phyloP scores from a whole-genome alignment of 2,888 invertebrate species.

The Aphelenchoides bicaudatus region DNA sequence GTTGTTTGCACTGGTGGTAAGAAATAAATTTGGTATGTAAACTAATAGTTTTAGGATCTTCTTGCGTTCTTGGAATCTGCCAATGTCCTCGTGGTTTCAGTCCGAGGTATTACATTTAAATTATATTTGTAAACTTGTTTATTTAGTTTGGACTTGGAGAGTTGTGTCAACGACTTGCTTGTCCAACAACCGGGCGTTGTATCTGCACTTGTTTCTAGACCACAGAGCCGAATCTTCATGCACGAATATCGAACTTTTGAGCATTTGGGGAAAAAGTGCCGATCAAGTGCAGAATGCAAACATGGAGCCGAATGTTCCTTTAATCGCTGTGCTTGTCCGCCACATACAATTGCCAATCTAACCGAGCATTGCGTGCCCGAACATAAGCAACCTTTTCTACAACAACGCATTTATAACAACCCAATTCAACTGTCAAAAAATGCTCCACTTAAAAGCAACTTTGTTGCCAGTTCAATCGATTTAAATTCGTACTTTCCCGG shows the following conservation, averaged over 20 bases:
- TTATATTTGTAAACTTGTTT: conserved; percentile 8
- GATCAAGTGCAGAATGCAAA: conserved; percentile 24
- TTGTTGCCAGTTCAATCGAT: not conserved
- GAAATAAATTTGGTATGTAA: no score
- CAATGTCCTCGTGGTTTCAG: conserved; percentile 52
- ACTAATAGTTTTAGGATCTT: no score
- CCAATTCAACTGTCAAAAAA: not conserved
- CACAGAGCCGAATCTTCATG: conserved; percentile 2
- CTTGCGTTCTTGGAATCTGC: conserved; percentile 53
- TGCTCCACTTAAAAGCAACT: not conserved
- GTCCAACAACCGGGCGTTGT: conserved; percentile 13
- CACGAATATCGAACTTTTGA: conserved; percentile 1
- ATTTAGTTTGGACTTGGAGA: conserved; percentile 27
- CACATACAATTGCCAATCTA: conserved; percentile 20
- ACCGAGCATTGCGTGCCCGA: conserved; percentile 24
- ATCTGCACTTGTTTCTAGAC: conserved; percentile 16
- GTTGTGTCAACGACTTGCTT: conserved; percentile 31
- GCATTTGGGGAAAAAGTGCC: conserved; percentile 26
- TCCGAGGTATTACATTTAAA: conserved; percentile 35
- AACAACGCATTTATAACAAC: not conserved
- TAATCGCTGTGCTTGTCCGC: conserved; percentile 32
- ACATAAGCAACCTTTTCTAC: no score
- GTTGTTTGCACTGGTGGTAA: conserved; percentile 54
- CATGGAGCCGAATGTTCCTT: conserved; percentile 30
- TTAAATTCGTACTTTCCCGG: not conserved